Evolutionary conservation across 2,113 vertebrate species (phyloP).

Genomic region (Ameiurus melas): DNA sequence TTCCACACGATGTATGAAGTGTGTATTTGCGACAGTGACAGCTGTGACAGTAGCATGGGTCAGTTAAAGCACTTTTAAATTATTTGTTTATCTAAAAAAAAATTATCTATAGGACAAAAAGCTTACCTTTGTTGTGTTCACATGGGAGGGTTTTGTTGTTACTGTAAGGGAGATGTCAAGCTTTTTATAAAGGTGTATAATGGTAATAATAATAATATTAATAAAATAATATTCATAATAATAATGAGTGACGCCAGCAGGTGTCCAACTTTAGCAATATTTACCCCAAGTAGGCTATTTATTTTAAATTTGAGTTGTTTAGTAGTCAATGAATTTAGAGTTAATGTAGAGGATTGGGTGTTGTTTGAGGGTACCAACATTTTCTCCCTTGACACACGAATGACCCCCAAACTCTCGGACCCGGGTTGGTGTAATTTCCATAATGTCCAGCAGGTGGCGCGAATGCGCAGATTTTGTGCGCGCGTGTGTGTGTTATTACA

Average conservation of each 20-base stretch:
- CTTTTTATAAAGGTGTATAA: too few relatives aligned
- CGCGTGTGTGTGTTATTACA: neutral
- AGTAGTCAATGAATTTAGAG: neutral
- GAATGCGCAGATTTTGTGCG: neutral
- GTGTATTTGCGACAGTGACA: neutral
- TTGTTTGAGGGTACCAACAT: neutral
- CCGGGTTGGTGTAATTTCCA: neutral
- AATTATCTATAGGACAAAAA: neutral
- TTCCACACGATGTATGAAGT: neutral
- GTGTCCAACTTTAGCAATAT: neutral
- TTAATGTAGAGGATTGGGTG: neutral
- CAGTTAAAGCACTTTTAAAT: neutral
- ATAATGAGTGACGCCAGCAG: too few relatives aligned
- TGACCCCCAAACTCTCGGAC: neutral
- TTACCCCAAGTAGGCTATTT: neutral
- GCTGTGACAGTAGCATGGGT: neutral
- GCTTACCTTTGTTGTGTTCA: too few relatives aligned
- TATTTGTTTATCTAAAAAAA: too few relatives aligned
- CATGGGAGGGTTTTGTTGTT: too few relatives aligned
- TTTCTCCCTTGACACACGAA: neutral
- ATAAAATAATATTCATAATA: too few relatives aligned
- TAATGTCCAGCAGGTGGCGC: constrained; percentile 35
- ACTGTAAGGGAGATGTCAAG: too few relatives aligned
- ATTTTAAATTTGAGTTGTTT: neutral
- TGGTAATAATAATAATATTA: too few relatives aligned